Percentiles rank a stretch among this genome's conserved stretches.
phyloP scores from a whole-genome alignment of 2,797 vertebrate genomes.

The Chlorospingus semifuscus region DNA sequence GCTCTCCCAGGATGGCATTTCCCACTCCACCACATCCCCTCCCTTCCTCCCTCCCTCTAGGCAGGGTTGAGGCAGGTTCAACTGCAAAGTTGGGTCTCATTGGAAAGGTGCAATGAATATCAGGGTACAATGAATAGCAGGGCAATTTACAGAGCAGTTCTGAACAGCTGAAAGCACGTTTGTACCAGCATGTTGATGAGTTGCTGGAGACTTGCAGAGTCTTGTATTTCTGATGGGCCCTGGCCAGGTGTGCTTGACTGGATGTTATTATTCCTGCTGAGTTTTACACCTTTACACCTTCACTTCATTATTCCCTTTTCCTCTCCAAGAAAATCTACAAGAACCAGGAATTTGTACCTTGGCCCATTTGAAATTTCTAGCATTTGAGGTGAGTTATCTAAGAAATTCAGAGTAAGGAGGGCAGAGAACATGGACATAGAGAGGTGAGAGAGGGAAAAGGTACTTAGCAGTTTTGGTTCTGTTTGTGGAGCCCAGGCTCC shows the following conservation, averaged over 20 bases:
- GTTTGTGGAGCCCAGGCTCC: background rate
- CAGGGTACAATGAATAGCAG: background rate
- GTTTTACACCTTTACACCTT: background rate
- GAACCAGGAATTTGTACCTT: background rate
- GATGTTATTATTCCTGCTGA: background rate
- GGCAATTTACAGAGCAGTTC: slow-evolving; percentile 20
- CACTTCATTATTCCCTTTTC: background rate
- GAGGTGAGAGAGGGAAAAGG: background rate
- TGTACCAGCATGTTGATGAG: slow-evolving; percentile 15
- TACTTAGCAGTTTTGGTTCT: background rate
- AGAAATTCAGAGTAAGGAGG: background rate
- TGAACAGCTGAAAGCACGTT: slow-evolving; percentile 20
- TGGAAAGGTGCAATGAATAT: slow-evolving; percentile 33
- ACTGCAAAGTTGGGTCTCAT: background rate
- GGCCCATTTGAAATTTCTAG: background rate
- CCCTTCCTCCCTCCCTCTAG: background rate
- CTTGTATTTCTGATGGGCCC: slow-evolving; percentile 22
- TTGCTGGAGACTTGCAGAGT: slow-evolving; percentile 3
- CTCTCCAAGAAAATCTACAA: background rate
- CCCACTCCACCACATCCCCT: background rate
- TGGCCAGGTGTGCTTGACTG: background rate
- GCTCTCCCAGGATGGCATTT: background rate
- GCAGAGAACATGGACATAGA: background rate
- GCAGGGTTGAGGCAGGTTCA: background rate
- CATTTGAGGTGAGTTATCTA: background rate